Evolutionary conservation across 2,113 vertebrate species (phyloP), one percentile per base, ranked within the genome.

Genomic region (Chlorodrepanis virens): DNA sequence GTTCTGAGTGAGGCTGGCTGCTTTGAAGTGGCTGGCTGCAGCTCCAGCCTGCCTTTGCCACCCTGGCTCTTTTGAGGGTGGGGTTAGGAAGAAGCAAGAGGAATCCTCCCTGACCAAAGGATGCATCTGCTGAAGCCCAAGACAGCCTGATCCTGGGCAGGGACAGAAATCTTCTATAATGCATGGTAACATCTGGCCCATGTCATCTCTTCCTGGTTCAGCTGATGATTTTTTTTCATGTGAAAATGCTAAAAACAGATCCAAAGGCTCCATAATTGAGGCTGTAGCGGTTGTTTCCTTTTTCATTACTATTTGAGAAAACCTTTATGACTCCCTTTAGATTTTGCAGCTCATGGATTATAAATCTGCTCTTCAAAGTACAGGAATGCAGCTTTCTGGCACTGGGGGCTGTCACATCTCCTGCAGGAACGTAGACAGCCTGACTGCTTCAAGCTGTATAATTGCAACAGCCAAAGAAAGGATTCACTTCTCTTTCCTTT

Each of bases 301-400:
- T 63, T 49, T 79, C 39, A 20, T 71, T 61, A 50, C 71, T 92
- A 56, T 90, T 91, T 83, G 83, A 91, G 78, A 77, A 95, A 95
- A 90, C 24, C 21, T 83, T 88, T 86, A 77, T 44, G 80, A 37
- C 29, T 96, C 68, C 54, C 78, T 85, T 93, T 70, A 88, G 70
- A 75, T 86, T 95, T 87, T 94, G 45, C 56, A 88, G 47, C 78
- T 95, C 85, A 90, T 96, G 71, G 93, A 94, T 95, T 90, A 86
- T 81, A 83, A 95, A 68, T 89, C 56, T 80, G 35, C 18, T 93
- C 85, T 93, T 95, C 92, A 95, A 95, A 96, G 79, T 0, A 78
- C 49, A 93, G 7, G 75, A 83, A 74, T 64, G 50, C 56, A 87
- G 56, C 75, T 85, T 63, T 90, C 79, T 94, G 83, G 83, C 0